A percentile compares a stretch with the other conserved stretches of the same genome.
Evolutionary conservation across 2,113 vertebrate species (phyloP).

Genomic region (Willisornis vidua): DNA sequence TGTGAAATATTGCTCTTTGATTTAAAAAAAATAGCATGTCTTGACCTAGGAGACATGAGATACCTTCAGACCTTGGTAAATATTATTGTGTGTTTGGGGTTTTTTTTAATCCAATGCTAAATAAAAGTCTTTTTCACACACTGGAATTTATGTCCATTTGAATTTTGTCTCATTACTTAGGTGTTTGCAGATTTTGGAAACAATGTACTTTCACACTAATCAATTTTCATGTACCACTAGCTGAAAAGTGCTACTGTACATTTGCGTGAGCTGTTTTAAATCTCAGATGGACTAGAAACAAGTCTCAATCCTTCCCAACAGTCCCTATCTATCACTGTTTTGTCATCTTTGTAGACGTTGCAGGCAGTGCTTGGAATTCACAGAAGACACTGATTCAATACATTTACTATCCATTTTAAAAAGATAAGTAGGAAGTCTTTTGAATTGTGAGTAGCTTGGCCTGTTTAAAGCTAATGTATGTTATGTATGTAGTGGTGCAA

Average conservation of each 20-base stretch:
- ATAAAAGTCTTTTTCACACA: background rate
- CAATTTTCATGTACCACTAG: background rate
- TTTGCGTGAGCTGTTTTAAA: background rate
- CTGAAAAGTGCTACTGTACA: background rate
- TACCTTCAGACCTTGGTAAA: background rate
- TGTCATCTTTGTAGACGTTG: background rate
- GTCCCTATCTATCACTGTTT: background rate
- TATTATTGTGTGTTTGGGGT: accelerated
- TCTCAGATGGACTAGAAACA: background rate
- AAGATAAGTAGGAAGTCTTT: background rate
- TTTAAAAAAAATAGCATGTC: background rate
- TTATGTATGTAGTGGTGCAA: background rate
- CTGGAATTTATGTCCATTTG: background rate
- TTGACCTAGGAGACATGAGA: background rate
- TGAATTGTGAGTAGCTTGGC: background rate
- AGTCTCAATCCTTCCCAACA: background rate
- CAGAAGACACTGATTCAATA: background rate
- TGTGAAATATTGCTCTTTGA: background rate
- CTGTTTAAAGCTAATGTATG: background rate
- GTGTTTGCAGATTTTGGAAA: background rate
- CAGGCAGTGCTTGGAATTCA: background rate
- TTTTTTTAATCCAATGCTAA: background rate
- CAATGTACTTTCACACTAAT: background rate
- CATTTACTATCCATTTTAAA: background rate
- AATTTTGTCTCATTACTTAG: background rate